Evolutionary conservation across 2,113 vertebrate genomes (phyloP).

Genomic region (Mustelus asterias): DNA sequence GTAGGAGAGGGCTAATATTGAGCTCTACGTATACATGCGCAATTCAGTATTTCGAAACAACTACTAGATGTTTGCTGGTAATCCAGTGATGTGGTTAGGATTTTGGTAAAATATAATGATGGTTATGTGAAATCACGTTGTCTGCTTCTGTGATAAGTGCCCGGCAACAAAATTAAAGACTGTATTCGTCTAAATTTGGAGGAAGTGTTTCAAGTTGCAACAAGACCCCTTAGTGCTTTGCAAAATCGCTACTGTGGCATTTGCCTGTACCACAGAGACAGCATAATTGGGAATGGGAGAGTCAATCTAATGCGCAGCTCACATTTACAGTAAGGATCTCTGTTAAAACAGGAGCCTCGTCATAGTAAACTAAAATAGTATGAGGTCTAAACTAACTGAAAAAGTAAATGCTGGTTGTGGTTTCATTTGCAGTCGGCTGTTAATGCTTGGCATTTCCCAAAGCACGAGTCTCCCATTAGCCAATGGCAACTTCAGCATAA

Average conservation of each 20-base stretch:
- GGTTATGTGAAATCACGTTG: background rate
- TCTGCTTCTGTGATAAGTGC: background rate
- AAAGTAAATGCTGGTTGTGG: background rate
- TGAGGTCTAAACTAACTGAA: background rate
- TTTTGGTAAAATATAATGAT: background rate
- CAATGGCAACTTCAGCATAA: background rate
- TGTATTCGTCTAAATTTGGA: background rate
- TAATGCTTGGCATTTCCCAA: background rate
- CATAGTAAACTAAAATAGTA: background rate
- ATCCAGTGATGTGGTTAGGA: background rate
- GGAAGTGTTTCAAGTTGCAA: background rate
- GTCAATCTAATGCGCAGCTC: background rate
- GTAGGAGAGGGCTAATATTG: background rate
- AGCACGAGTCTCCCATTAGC: background rate
- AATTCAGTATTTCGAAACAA: background rate
- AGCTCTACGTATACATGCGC: background rate
- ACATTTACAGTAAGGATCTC: background rate
- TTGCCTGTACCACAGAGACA: background rate
- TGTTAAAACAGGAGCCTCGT: background rate
- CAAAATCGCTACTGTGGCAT: background rate
- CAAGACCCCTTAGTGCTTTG: background rate
- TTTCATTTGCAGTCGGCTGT: background rate
- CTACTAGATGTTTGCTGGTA: background rate
- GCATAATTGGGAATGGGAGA: background rate
- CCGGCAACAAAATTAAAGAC: background rate